Evolutionary conservation across 2,797 vertebrate species (phyloP), one percentile per base, ranked within the genome.

Genomic region (Glossophaga mutica): DNA sequence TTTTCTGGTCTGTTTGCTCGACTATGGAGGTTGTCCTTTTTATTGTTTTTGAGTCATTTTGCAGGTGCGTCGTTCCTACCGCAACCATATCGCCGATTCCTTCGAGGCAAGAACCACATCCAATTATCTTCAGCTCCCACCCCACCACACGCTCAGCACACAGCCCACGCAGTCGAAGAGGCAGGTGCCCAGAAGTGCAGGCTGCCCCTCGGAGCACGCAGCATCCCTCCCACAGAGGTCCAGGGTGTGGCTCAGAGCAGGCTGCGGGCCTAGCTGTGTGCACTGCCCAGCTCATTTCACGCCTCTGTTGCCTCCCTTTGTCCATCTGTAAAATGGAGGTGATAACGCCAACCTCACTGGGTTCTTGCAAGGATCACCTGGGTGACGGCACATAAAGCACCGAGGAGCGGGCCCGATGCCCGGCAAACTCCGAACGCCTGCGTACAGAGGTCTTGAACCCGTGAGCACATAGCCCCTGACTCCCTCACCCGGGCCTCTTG

Each of bases 101-200:
- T 95, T 34, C 46, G 79, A 91, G 86, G 83, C 88, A 89, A 83
- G 65, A 83, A 42, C 42, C 50, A 78, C 39, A 87, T 48, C 76
- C 77, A 42, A 82, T 91, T 84, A 68, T 59, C 83, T 89, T 87
- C 87, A 34, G 26, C 39, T 71, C 90, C 67, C 34, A 79, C 32
- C 48, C 10, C 0, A 0, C 34, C 42, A 74, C n/a, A 12, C 11
- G n/a, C 71, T 83, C 71, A 46, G 86, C 59, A 68, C 70, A 39
- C 46, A 22, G 67, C 34, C 24, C 59, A 34, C 65, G 22, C 42
- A 6, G 59, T 34, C 34, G 65, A 91, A 65, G 16, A 42, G 52
- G 34, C 86, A 67, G 90, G 32, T 34, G 44, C 37, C 34, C 57
- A 12, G 34, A 44, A 48, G 84, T 8, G 32, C n/a, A 57, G 21